Evolutionary conservation across 2,888 invertebrate genomes (phyloP), one percentile per base, ranked within the genome.

Genomic region (Drosophila monieri): DNA sequence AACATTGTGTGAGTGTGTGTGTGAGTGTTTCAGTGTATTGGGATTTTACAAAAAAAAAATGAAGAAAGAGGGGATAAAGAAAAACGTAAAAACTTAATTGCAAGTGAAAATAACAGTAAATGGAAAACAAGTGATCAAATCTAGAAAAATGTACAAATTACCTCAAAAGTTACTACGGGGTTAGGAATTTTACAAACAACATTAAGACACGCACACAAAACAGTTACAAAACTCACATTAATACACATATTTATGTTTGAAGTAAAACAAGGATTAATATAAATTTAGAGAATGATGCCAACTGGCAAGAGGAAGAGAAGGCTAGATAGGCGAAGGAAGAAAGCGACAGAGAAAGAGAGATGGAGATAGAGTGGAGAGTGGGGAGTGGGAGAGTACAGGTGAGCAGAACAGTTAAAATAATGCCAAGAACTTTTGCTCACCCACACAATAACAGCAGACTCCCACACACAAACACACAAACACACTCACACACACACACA

Each of bases 391-490:
- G 67, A 68, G 84, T 64, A 68, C 78, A 78, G 81, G 85, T 81
- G 76, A 73, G 74, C 76, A 68, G 70, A 78, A 72, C 85, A 67
- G 80, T 86, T 80, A 84, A 84, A 80, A 73, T 84, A 86, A 86
- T 84, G 71, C 81, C 64, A 81, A 81, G 85, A 87, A 80, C 75
- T 77, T 67, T 79, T 74, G 72, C 70, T 69, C 69, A 69, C 57
- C 58, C 59, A 53, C 70, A 57, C 55, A 46, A 12, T 12, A 10
- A 4, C 15, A 62, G 23, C 51, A 61, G 32, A 56, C 60, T 49
- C 51, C 55, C 48, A 61, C 53, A 53, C 47, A 49, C 58, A 59
- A 52, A 54, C 44, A 56, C 15, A 79, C 23, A 55, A n/a, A 65
- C 46, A 52, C 47, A 54, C 57, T 48, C 65, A 56, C 51, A 41